These are phyloP conservation scores for Halocaridina rubra DNA, from an alignment of 2,888 invertebrate species.

Conservation along the genomic window DNA sequence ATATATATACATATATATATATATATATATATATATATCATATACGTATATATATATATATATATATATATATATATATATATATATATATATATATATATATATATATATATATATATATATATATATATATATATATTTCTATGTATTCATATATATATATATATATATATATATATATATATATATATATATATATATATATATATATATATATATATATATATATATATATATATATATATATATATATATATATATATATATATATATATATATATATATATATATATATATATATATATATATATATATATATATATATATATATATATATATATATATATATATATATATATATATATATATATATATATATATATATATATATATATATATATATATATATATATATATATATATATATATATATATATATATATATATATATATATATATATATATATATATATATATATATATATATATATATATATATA, in stretches of 20 bases:
- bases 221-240: not conserved
- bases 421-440: not conserved
- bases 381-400: not conserved
- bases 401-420: not conserved
- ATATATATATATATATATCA: not conserved
- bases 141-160: not conserved
- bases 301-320: not conserved
- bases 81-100: not conserved
- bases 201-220: not conserved
- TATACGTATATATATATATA: not conserved
- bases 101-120: not conserved
- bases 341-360: not conserved
- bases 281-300: not conserved
- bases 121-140: not conserved
- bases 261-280: not conserved
- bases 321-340: not conserved
- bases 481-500: not conserved
- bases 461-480: not conserved
- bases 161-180: not conserved
- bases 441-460: not conserved
- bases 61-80: not conserved
- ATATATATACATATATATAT: not conserved
- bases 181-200: not conserved
- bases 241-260: not conserved
- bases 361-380: not conserved